phyloP scores from a whole-genome alignment of 2,888 invertebrate species.

The Lasioglossum lativentre region DNA sequence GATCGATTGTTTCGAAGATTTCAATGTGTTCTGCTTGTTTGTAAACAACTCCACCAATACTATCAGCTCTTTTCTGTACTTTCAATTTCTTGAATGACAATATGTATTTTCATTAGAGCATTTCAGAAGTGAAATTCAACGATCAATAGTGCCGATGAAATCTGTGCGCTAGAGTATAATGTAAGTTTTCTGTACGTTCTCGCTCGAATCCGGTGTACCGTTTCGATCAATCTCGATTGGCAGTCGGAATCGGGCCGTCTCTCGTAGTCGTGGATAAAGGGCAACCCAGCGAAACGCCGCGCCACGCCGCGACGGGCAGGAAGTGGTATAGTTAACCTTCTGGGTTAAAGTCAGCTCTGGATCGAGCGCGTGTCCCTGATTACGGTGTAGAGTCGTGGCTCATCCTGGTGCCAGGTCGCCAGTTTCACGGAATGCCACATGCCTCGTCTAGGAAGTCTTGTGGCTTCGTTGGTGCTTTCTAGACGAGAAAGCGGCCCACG shows the following conservation, averaged over 20 bases:
- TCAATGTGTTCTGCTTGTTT: too few relatives aligned
- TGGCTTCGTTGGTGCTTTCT: slow-evolving; percentile 61
- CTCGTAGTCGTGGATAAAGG: slow-evolving; percentile 28
- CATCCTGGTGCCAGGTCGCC: slow-evolving; percentile 48
- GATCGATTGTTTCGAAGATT: too few relatives aligned
- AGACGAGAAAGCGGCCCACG: slow-evolving; percentile 59
- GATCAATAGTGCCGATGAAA: too few relatives aligned
- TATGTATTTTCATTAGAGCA: too few relatives aligned
- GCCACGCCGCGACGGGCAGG: slow-evolving; percentile 18
- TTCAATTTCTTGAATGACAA: too few relatives aligned
- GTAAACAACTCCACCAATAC: too few relatives aligned
- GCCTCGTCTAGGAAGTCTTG: slow-evolving; percentile 55
- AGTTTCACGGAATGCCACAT: slow-evolving; percentile 56
- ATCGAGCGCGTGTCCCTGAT: slow-evolving; percentile 79
- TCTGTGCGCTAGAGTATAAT: too few relatives aligned
- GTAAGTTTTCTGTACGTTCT: not conserved
- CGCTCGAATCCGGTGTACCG: not conserved
- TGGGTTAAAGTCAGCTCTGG: slow-evolving; percentile 68
- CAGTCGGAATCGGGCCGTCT: not conserved
- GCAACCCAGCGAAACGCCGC: slow-evolving; percentile 38
- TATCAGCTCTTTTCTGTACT: too few relatives aligned
- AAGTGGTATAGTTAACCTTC: slow-evolving; percentile 76
- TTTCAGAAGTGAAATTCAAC: too few relatives aligned
- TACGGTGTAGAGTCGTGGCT: slow-evolving; percentile 70
- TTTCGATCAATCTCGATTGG: slow-evolving; percentile 33